Evolutionary conservation across 2,888 invertebrate genomes (phyloP).

Genomic region (Rotaria magnacalcarata): DNA sequence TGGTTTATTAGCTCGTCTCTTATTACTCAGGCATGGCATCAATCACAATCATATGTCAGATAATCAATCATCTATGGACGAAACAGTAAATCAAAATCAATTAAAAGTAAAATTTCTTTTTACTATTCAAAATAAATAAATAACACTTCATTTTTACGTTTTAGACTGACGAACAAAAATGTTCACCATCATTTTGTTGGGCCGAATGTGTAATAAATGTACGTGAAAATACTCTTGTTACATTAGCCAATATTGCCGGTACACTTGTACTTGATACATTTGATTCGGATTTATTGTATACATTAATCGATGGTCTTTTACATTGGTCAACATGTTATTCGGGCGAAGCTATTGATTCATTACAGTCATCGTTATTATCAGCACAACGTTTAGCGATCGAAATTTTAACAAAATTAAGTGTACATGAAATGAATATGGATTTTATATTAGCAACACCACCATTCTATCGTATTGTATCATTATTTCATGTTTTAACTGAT

Average conservation of each 20-base stretch:
- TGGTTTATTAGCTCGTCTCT: constrained; percentile 79
- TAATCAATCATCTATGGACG: background rate
- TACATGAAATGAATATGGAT: constrained; percentile 93
- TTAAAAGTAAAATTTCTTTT: background rate
- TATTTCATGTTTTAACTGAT: constrained; percentile 36
- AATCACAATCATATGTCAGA: background rate
- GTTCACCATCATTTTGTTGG: constrained; percentile 64
- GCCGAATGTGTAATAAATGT: constrained; percentile 88
- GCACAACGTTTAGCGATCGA: constrained; percentile 90
- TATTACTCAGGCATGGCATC: constrained; percentile 82
- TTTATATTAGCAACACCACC: constrained; percentile 89
- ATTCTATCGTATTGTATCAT: constrained; percentile 42
- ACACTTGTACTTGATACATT: constrained; percentile 82
- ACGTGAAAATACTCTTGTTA: constrained; percentile 89
- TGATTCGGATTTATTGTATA: constrained; percentile 70
- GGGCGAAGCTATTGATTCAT: constrained; percentile 88
- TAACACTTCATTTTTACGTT: background rate
- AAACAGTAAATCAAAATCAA: constrained; percentile 13
- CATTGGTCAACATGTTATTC: constrained; percentile 97
- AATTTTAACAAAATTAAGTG: constrained; percentile 91
- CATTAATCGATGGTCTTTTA: constrained; percentile 85
- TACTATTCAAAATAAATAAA: too few relatives aligned
- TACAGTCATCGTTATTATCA: constrained; percentile 69
- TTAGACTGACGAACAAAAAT: background rate
- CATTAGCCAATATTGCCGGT: constrained; percentile 88